Conservation (phyloP, 2,888 invertebrate species). For the Apamea epomidion region DNA sequence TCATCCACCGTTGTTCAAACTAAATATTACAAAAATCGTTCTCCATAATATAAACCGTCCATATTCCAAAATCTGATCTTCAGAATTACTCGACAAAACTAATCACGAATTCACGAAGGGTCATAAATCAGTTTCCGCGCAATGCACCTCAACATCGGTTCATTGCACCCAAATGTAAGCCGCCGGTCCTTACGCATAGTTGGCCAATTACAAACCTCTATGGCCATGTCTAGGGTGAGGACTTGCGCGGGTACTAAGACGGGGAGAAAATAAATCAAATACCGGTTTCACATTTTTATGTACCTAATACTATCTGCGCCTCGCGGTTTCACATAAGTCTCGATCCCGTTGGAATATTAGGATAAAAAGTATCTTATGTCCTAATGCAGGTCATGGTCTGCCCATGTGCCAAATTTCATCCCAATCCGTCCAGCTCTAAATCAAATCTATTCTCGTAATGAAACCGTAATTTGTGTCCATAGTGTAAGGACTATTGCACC, state of each 20-base stretch:
- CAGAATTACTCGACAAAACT: slow-evolving; percentile 41
- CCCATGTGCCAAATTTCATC: too few relatives aligned
- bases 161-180: slow-evolving; percentile 64
- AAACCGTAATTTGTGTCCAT: not conserved
- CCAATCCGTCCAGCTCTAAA: too few relatives aligned
- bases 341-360: too few relatives aligned
- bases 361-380: too few relatives aligned
- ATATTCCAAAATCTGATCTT: slow-evolving; percentile 38
- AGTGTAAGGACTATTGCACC: not conserved
- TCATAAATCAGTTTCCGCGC: slow-evolving; percentile 64
- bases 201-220: slow-evolving; percentile 43
- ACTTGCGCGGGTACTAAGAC: not conserved
- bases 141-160: slow-evolving; percentile 65
- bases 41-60: not conserved
- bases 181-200: slow-evolving; percentile 65
- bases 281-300: not conserved
- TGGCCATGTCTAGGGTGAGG: too few relatives aligned
- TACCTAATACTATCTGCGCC: too few relatives aligned
- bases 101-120: slow-evolving; percentile 43
- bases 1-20: not conserved
- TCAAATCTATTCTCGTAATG: too few relatives aligned
- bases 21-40: not conserved
- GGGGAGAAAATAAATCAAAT: not conserved
- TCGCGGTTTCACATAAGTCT: too few relatives aligned
- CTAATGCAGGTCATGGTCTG: too few relatives aligned